Percentiles rank a stretch among this genome's conserved stretches.
Conservation (phyloP, 1,140 invertebrate genomes). For the Habropoda laboriosa region DNA sequence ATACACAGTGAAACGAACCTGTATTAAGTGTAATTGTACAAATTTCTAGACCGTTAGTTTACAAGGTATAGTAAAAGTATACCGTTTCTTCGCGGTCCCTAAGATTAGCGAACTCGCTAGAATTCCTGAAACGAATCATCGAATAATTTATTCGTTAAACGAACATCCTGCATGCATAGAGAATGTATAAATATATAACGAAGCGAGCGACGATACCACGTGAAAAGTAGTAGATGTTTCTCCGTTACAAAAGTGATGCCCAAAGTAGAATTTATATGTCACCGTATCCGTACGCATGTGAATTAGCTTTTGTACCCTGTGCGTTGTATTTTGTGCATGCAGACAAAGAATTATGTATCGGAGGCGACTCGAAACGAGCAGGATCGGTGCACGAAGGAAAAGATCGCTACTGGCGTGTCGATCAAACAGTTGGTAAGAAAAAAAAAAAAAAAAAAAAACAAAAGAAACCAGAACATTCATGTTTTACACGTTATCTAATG, state of each 20-base stretch:
- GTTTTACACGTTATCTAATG: too few species aligned
- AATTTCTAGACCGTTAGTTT: too few species aligned
- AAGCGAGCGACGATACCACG: not conserved
- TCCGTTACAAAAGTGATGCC: too few species aligned
- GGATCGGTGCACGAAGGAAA: conserved; percentile 79
- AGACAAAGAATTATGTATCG: conserved; percentile 81
- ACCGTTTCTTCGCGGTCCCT: not conserved
- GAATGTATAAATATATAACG: not conserved
- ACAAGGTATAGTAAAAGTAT: too few species aligned
- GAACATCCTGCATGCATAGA: not conserved
- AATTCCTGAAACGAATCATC: not conserved
- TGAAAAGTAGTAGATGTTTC: too few species aligned
- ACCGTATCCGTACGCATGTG: conserved; percentile 35
- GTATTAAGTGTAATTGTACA: too few species aligned
- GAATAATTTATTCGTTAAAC: not conserved
- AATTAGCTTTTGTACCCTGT: conserved; percentile 50
- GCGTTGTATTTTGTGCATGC: conserved; percentile 76
- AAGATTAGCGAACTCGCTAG: not conserved
- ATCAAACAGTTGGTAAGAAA: conserved; percentile 82
- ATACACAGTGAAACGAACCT: too few species aligned
- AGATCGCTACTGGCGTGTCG: conserved; percentile 80
- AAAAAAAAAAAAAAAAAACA: too few species aligned
- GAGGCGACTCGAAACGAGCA: conserved; percentile 77
- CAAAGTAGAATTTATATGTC: conserved; percentile 22
- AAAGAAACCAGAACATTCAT: too few species aligned